Percentiles rank a stretch among this genome's conserved stretches.
These are phyloP conservation scores for Baryphthengus martii DNA, from an alignment of 2,113 vertebrate species.

Conservation along the genomic window DNA sequence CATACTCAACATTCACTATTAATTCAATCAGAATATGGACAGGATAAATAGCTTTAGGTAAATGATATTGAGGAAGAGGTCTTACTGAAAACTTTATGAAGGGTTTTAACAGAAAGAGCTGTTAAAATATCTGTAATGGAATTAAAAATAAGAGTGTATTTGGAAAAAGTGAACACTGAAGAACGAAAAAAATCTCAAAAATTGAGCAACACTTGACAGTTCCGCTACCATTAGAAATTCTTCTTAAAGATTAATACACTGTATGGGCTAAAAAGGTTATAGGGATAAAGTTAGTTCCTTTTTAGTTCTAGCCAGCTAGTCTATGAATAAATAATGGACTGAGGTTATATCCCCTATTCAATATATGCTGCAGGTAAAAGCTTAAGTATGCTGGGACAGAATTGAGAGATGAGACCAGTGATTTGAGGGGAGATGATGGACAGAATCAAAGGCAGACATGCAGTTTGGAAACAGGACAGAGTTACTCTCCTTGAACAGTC, in stretches of 20 bases:
- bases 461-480: background rate
- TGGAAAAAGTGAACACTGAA: background rate
- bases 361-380: no score
- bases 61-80: background rate
- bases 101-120: background rate
- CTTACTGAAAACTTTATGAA: background rate
- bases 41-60: background rate
- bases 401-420: background rate
- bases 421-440: background rate
- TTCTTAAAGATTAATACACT: background rate
- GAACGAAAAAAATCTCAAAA: background rate
- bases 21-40: background rate
- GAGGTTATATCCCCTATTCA: background rate
- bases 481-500: background rate
- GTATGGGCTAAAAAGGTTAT: background rate
- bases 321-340: background rate
- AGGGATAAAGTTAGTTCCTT: background rate
- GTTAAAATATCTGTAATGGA: background rate
- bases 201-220: background rate
- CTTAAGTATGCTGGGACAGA: background rate
- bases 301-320: background rate
- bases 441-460: background rate
- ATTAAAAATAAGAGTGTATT: background rate
- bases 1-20: background rate
- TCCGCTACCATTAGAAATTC: background rate